A percentile compares a stretch with the other conserved stretches of the same genome.
Conservation (phyloP, 2,888 invertebrate species). For the Acrobasis suavella region DNA sequence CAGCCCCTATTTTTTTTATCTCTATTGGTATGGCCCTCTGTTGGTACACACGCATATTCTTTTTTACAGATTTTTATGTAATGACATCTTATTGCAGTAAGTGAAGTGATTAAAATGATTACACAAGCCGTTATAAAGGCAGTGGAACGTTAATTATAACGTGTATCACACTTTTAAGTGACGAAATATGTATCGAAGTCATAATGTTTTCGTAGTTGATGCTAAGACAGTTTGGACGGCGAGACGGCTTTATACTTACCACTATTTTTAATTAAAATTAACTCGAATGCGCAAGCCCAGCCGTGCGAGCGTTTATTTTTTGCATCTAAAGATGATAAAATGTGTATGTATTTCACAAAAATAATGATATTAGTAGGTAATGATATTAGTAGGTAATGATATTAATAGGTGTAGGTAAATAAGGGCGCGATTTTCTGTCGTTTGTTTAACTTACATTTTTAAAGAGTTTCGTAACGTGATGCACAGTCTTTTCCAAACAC, state of each 20-base stretch:
- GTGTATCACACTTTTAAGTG: neutral
- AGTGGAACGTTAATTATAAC: neutral
- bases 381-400: too few species aligned
- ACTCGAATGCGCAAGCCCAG: neutral
- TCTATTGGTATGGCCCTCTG: neutral
- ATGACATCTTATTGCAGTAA: conserved; percentile 3
- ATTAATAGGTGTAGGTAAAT: too few species aligned
- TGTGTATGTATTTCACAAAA: too few species aligned
- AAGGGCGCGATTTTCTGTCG: too few species aligned
- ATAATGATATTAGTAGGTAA: too few species aligned
- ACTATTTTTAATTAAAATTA: neutral
- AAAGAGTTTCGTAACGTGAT: too few species aligned
- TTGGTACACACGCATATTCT: neutral
- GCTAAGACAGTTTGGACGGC: neutral
- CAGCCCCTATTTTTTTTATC: too few species aligned
- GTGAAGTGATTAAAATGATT: conserved; percentile 12
- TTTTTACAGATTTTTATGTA: neutral
- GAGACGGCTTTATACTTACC: neutral
- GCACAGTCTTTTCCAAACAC: too few species aligned
- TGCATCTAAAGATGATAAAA: too few species aligned
- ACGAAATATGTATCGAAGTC: neutral
- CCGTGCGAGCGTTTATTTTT: too few species aligned
- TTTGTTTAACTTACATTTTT: too few species aligned
- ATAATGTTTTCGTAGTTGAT: neutral
- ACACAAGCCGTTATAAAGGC: neutral